Base-by-base conservation (phyloP, 2,888 invertebrate genomes). In the Aplocera efformata region DNA sequence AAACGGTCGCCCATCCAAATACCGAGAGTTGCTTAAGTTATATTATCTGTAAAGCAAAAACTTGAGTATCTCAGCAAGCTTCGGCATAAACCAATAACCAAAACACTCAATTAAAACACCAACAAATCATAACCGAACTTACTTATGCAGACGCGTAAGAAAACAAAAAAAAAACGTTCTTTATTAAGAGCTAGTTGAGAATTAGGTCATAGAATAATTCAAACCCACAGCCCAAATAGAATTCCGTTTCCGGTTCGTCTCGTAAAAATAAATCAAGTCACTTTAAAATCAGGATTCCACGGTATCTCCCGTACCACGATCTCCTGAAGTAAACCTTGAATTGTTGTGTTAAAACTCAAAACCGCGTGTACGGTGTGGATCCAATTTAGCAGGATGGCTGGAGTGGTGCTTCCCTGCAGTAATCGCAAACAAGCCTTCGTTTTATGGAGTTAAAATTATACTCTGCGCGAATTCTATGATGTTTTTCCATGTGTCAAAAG, bases 261-360 rank as follows among this genome's bases (percentile, higher is more conserved):
- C 71, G 65, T 72, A 74, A 76, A 79, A 81, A 79, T 75, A 81
- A 81, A 77, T 74, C 67, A 72, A 63, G 67, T 55, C 67, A 67
- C 65, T 78, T 76, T 70, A 74, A 79, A 79, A 69, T 71, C 68
- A 61, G 68, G 68, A 72, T 67, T 65, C 52, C 52, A 50, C 60
- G 63, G 69, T 73, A 76, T 74, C 71, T 66, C 60, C 66, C 60
- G 66, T 65, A 68, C 67, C 63, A 48, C 50, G 39, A 36, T 44
- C 40, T 41, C 48, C 53, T 32, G 67, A 72, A 67, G 52, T 66
- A 54, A 65, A 59, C 69, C 60, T 60, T 71, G 63, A 53, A 56
- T 45, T 43, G 56, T 56, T n/a, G 28, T 1, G 1, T 33, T 65
- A 58, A 55, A 60, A 65, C 56, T 60, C 48, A 41, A 46, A 41